These are phyloP conservation scores for Emydura subglobosa DNA, from an alignment of 2,113 vertebrate genomes.

Conservation along the genomic window DNA sequence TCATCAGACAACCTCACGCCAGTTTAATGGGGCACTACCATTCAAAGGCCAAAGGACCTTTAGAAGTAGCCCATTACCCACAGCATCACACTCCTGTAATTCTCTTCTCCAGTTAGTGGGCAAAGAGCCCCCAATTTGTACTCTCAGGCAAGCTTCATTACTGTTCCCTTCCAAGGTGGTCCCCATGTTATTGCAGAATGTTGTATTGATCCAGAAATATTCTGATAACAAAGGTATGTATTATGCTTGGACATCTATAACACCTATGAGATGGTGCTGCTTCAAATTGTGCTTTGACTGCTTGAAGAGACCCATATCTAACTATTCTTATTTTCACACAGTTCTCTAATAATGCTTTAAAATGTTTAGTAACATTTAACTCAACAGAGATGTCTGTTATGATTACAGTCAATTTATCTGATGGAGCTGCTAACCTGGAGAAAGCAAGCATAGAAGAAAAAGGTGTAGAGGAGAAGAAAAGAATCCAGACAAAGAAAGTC, in stretches of 20 bases:
- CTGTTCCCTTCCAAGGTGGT: not conserved
- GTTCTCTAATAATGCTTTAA: conserved; percentile 22
- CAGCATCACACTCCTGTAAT: not conserved
- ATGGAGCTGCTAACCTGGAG: conserved; percentile 21
- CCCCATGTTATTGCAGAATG: not conserved
- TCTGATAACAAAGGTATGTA: conserved; percentile 19
- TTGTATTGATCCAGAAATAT: conserved; percentile 5
- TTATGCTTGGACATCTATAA: conserved; percentile 12
- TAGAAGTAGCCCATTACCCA: not conserved
- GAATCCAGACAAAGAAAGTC: not conserved
- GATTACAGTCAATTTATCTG: not conserved
- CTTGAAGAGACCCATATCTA: not conserved
- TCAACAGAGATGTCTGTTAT: conserved; percentile 5
- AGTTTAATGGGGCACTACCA: not conserved
- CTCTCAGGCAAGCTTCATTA: conserved; percentile 5
- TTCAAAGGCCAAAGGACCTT: not conserved
- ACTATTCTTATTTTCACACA: not conserved
- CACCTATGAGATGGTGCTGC: not conserved
- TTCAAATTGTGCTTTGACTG: conserved; percentile 31
- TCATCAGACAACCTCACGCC: not conserved
- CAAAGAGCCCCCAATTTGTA: not conserved
- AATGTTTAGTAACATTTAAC: conserved; percentile 17
- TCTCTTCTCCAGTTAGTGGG: not conserved
- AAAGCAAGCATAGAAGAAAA: not conserved
- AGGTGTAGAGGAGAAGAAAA: not conserved